Evolutionary conservation across 2,888 invertebrate genomes (phyloP).

Genomic region (Lamellibrachia columna): DNA sequence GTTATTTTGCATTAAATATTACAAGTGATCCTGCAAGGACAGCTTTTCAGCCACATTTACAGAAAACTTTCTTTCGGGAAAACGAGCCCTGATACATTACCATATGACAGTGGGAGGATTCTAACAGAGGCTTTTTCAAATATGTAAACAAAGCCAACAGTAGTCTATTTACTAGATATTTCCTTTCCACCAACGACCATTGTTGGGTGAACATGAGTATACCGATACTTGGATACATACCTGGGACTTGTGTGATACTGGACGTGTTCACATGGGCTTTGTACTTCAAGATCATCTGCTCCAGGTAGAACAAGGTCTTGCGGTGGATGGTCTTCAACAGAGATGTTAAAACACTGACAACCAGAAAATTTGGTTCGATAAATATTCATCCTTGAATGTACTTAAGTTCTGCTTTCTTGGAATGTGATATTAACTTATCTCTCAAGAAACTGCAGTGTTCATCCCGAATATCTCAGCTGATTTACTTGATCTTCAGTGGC

Average conservation of each 20-base stretch:
- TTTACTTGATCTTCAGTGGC: too few species aligned
- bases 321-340: conserved; percentile 85
- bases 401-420: background rate
- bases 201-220: background rate
- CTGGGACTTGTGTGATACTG: conserved; percentile 70
- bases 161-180: background rate
- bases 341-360: background rate
- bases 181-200: too few species aligned
- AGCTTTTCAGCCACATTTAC: too few species aligned
- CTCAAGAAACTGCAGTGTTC: background rate
- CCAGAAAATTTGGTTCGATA: conserved; percentile 16
- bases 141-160: too few species aligned
- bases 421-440: background rate
- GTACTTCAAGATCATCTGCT: conserved; percentile 95
- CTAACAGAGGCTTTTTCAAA: too few species aligned
- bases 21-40: too few species aligned
- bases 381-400: background rate
- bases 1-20: too few species aligned
- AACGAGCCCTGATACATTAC: too few species aligned
- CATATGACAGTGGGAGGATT: too few species aligned
- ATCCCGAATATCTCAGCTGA: background rate
- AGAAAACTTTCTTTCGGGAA: too few species aligned
- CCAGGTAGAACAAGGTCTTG: conserved; percentile 96
- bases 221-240: conserved; percentile 66
- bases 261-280: conserved; percentile 77